Evolutionary conservation across 1,140 invertebrate species (phyloP).

Genomic region (Conus betulinus): DNA sequence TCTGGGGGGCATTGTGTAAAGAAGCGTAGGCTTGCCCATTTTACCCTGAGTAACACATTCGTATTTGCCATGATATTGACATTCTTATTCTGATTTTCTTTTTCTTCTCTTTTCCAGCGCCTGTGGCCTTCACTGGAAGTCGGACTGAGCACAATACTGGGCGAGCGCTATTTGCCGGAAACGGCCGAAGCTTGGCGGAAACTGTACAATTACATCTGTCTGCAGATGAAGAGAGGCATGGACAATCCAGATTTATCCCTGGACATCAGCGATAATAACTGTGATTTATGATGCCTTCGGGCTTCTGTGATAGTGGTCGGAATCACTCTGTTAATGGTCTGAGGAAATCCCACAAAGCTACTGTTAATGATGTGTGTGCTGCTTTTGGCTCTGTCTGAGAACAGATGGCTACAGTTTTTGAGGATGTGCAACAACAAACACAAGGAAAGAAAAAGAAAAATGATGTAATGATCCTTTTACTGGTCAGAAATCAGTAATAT

Average conservation of each 20-base stretch:
- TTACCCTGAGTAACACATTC: no score
- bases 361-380: not conserved
- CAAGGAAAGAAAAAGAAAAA: no score
- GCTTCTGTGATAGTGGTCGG: not conserved
- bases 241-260: slow-evolving; percentile 63
- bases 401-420: no score
- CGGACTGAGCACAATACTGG: slow-evolving; percentile 59
- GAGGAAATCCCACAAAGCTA: not conserved
- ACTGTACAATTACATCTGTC: slow-evolving; percentile 67
- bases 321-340: not conserved
- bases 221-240: slow-evolving; percentile 69
- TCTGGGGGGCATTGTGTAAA: no score
- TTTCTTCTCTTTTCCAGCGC: slow-evolving; percentile 48
- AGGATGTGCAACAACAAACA: no score
- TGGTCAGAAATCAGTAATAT: no score
- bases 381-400: no score
- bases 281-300: not conserved
- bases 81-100: not conserved
- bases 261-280: slow-evolving; percentile 48
- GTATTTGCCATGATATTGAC: not conserved
- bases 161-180: slow-evolving; percentile 63
- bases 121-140: slow-evolving; percentile 68
- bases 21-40: no score
- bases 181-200: slow-evolving; percentile 66
- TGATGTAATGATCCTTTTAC: no score